These are phyloP conservation scores for Pollenia angustigena DNA, from an alignment of 2,888 invertebrate species.

Conservation along the genomic window DNA sequence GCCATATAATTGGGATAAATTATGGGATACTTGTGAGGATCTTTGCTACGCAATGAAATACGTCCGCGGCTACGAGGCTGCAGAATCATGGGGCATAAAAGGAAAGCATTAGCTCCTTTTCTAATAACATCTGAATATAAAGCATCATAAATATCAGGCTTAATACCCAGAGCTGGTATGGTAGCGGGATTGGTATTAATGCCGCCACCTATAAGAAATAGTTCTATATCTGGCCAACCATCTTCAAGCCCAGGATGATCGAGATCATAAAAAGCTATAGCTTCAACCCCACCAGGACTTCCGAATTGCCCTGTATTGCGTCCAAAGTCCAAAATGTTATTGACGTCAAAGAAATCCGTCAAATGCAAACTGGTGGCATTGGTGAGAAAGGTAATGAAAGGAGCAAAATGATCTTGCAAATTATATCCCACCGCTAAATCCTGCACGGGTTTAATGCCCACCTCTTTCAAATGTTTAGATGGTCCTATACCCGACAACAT, in stretches of 20 bases:
- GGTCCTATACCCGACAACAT: constrained; percentile 91
- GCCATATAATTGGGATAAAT: constrained; percentile 89
- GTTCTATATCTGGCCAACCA: constrained; percentile 88
- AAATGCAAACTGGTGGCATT: constrained; percentile 81
- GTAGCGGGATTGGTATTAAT: constrained; percentile 81
- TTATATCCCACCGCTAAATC: constrained; percentile 88
- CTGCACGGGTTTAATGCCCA: constrained; percentile 86
- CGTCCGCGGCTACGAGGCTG: constrained; percentile 88
- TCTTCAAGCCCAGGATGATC: constrained; percentile 84
- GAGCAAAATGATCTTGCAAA: constrained; percentile 87
- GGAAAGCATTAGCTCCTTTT: constrained; percentile 84
- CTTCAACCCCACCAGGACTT: constrained; percentile 86
- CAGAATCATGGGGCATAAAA: constrained; percentile 87
- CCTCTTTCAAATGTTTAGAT: constrained; percentile 85
- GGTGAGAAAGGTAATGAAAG: constrained; percentile 87
- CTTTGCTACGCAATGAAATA: constrained; percentile 86
- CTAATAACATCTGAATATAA: constrained; percentile 83
- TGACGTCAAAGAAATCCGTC: constrained; percentile 72
- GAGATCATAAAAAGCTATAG: constrained; percentile 87
- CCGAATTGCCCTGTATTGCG: constrained; percentile 46
- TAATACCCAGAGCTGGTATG: constrained; percentile 83
- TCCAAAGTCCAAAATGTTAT: constrained; percentile 35
- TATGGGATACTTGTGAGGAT: constrained; percentile 88
- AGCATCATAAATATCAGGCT: constrained; percentile 82
- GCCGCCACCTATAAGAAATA: constrained; percentile 86